Base-by-base conservation (phyloP, 2,888 invertebrate genomes). In the Fragum sueziense region DNA sequence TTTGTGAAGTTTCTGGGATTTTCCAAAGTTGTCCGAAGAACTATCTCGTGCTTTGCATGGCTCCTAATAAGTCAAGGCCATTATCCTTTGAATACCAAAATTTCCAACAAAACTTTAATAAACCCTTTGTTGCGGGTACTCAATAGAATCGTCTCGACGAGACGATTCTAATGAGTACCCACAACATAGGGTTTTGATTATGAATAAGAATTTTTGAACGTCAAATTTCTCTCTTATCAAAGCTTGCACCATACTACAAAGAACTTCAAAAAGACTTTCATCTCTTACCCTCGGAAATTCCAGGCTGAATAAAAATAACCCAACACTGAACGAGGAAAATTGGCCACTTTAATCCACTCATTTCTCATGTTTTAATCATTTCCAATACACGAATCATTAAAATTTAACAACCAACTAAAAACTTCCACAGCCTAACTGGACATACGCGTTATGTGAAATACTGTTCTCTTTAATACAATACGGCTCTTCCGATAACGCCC, bases 401-500 rank as follows among this genome's bases (percentile, higher is more conserved):
- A n/a, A 20, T 47, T 47, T 47, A 47, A 47, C 47, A 47, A 47
- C 47, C n/a, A n/a, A 47, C 47, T 47, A 47, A 20, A 9, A 47
- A 47, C n/a, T 9, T 47, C 47, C 47, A 2, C 47, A n/a, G 2
- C 47, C 57, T 33, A 14, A 34, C 57, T 57, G 70, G 57, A 57
- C 70, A 70, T n/a, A 70, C 70, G 54, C 70, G 70, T 70, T 54
- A 70, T 70, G 70, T 70, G 70, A 33, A 70, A 70, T 70, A 70
- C 54, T 70, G 37, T 29, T 51, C 51, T 51, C 25, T 54, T 25
- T 31, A 20, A 57, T 20, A 70, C 70, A 70, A 57, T 70, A 57
- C 57, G 33, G 70, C 70, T 70, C 54, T 70, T 70, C 70, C 65
- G 11, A 25, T 41, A 52, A 25, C 33, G 25, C 27, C 72, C 72